These are phyloP conservation scores for Acrobasis repandana DNA, from an alignment of 2,888 invertebrate species.

Conservation along the genomic window DNA sequence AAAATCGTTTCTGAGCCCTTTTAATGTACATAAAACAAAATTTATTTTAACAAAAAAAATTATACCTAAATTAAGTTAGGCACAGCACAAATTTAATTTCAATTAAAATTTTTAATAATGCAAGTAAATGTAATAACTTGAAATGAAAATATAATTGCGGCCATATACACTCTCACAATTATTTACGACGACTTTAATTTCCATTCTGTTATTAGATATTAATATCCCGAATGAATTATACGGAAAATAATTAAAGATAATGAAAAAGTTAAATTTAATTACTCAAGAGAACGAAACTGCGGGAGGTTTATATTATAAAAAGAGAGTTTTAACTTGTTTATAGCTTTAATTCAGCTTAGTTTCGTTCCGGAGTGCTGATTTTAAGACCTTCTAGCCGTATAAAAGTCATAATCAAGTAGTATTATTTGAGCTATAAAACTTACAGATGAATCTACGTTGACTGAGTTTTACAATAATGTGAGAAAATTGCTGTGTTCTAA, in stretches of 20 bases:
- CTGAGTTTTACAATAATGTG: not conserved
- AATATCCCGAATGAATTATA: slow-evolving; percentile 6
- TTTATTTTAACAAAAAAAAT: too few species aligned
- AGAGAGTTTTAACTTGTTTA: not conserved
- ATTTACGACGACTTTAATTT: slow-evolving; percentile 11
- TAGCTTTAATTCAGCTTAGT: slow-evolving; percentile 5
- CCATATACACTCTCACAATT: not conserved
- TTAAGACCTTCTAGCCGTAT: slow-evolving; percentile 6
- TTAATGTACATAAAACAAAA: too few species aligned
- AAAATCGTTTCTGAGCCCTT: too few species aligned
- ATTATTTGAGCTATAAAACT: slow-evolving; percentile 5
- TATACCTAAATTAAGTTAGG: too few species aligned
- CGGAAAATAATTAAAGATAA: slow-evolving; percentile 10
- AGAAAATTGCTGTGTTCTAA: not conserved
- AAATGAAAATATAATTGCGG: not conserved
- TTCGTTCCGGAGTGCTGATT: slow-evolving; percentile 2
- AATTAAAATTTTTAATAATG: slow-evolving; percentile 5
- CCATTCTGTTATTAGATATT: slow-evolving; percentile 13
- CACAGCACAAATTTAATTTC: not conserved
- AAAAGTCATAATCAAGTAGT: slow-evolving; percentile 5
- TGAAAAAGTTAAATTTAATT: slow-evolving; percentile 15
- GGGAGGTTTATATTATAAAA: slow-evolving; percentile 8
- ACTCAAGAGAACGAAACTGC: slow-evolving; percentile 6
- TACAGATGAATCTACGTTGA: not conserved
- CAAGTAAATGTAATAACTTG: not conserved